phyloP scores from a whole-genome alignment of 2,888 invertebrate species.

The Cheilosia impressa region DNA sequence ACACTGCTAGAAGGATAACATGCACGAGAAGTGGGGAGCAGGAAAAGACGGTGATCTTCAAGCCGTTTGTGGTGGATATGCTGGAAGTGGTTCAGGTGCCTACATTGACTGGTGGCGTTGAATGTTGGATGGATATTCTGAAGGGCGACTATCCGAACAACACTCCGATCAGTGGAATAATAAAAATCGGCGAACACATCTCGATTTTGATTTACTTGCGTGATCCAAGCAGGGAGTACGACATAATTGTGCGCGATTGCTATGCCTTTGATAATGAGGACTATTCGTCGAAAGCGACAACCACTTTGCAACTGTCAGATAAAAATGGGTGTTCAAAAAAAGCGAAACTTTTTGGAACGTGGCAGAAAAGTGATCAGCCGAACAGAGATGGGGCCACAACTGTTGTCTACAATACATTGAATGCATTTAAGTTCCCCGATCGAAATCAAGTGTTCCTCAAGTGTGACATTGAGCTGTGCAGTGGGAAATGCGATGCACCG shows the following conservation, averaged over 20 bases:
- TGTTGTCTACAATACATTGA: slow-evolving; percentile 88
- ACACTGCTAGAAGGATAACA: slow-evolving; percentile 87
- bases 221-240: slow-evolving; percentile 87
- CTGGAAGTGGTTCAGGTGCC: slow-evolving; percentile 88
- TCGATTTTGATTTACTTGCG: slow-evolving; percentile 89
- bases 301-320: slow-evolving; percentile 87
- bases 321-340: slow-evolving; percentile 88
- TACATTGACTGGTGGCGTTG: slow-evolving; percentile 87
- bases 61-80: slow-evolving; percentile 89
- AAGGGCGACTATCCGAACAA: slow-evolving; percentile 89
- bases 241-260: slow-evolving; percentile 89
- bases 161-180: slow-evolving; percentile 86
- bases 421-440: slow-evolving; percentile 90
- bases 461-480: slow-evolving; percentile 87
- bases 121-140: slow-evolving; percentile 92
- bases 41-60: slow-evolving; percentile 82
- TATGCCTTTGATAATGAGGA: slow-evolving; percentile 89
- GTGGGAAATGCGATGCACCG: slow-evolving; percentile 78
- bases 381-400: slow-evolving; percentile 86
- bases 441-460: slow-evolving; percentile 89
- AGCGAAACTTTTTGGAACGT: slow-evolving; percentile 87
- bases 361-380: slow-evolving; percentile 86
- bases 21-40: slow-evolving; percentile 83
- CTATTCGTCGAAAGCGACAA: slow-evolving; percentile 86
- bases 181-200: slow-evolving; percentile 89